Evolutionary conservation across 2,888 invertebrate species (phyloP).

Genomic region (Dilophus febrilis): DNA sequence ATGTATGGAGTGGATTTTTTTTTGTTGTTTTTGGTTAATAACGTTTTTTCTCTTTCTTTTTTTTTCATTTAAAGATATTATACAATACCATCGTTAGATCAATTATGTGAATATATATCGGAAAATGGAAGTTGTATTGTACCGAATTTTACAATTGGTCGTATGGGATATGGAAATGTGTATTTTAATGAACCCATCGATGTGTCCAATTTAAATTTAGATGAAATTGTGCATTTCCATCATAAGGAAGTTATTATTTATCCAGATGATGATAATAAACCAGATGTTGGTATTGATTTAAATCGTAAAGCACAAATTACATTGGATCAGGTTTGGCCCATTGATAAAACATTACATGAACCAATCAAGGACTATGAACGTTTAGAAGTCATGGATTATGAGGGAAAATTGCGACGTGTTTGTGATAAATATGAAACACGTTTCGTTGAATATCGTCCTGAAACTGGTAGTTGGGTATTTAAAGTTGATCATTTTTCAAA

Average conservation of each 20-base stretch:
- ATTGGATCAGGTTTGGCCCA: slow-evolving; percentile 86
- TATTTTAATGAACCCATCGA: slow-evolving; percentile 72
- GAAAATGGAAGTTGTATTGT: slow-evolving; percentile 65
- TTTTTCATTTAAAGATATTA: slow-evolving; percentile 48
- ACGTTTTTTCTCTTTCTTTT: slow-evolving; percentile 2
- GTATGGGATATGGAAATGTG: slow-evolving; percentile 80
- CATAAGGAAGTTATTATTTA: slow-evolving; percentile 92
- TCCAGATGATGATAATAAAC: slow-evolving; percentile 78
- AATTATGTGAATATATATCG: slow-evolving; percentile 52
- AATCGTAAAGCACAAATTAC: slow-evolving; percentile 86
- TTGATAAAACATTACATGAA: slow-evolving; percentile 62
- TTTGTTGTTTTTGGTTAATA: not conserved
- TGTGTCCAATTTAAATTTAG: slow-evolving; percentile 69
- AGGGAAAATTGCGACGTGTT: slow-evolving; percentile 64
- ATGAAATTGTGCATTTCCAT: slow-evolving; percentile 77
- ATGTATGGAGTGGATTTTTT: not conserved
- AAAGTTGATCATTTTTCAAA: slow-evolving; percentile 88
- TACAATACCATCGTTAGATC: slow-evolving; percentile 70
- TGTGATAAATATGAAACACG: slow-evolving; percentile 76
- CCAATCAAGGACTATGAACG: slow-evolving; percentile 67
- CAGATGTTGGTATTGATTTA: slow-evolving; percentile 69
- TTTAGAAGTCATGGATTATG: slow-evolving; percentile 65
- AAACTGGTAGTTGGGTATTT: slow-evolving; percentile 96
- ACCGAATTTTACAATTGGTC: slow-evolving; percentile 74
- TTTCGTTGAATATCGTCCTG: slow-evolving; percentile 87